These are phyloP conservation scores for Scaptomyza hsui DNA, from an alignment of 1,140 invertebrate genomes.

Conservation along the genomic window DNA sequence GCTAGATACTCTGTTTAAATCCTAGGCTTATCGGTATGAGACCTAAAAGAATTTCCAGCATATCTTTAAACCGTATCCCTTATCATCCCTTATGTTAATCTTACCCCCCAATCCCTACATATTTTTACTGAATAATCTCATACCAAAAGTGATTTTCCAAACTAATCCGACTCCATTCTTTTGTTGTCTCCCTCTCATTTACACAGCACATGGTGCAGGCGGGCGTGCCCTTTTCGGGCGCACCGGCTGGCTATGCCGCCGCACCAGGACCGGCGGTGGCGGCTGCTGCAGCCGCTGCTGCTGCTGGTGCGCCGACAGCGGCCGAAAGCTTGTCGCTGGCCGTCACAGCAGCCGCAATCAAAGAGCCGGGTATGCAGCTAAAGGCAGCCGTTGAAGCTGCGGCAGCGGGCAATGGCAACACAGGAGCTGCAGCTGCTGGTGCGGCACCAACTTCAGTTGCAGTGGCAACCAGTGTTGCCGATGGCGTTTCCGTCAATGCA, in stretches of 20 bases:
- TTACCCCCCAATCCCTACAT: too few relatives aligned
- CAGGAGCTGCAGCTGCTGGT: constrained; percentile 32
- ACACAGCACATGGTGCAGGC: constrained; percentile 98
- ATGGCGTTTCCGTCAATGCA: constrained; percentile 81
- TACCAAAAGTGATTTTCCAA: constrained; percentile 43
- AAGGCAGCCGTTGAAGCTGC: constrained; percentile 79
- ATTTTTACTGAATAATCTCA: constrained; percentile 28
- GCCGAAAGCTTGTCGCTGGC: constrained; percentile 86
- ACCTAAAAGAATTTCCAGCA: too few relatives aligned
- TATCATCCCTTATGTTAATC: too few relatives aligned
- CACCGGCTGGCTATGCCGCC: constrained; percentile 90
- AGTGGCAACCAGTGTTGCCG: constrained; percentile 84
- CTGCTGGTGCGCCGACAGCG: constrained; percentile 71
- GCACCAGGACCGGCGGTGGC: constrained; percentile 88
- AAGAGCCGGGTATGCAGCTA: constrained; percentile 86
- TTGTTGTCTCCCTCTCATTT: constrained; percentile 68
- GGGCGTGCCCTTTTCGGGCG: constrained; percentile 92
- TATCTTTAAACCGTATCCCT: not conserved
- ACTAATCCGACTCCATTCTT: constrained; percentile 49
- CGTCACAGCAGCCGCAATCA: constrained; percentile 87
- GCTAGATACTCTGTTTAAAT: not conserved
- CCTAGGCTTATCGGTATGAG: not conserved
- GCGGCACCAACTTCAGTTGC: constrained; percentile 63
- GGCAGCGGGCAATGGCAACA: constrained; percentile 44
- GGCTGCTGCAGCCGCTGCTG: constrained; percentile 85